A percentile compares a stretch with the other conserved stretches of the same genome.
Evolutionary conservation across 2,888 invertebrate genomes (phyloP).

Genomic region (Zaprionus bogoriensis): DNA sequence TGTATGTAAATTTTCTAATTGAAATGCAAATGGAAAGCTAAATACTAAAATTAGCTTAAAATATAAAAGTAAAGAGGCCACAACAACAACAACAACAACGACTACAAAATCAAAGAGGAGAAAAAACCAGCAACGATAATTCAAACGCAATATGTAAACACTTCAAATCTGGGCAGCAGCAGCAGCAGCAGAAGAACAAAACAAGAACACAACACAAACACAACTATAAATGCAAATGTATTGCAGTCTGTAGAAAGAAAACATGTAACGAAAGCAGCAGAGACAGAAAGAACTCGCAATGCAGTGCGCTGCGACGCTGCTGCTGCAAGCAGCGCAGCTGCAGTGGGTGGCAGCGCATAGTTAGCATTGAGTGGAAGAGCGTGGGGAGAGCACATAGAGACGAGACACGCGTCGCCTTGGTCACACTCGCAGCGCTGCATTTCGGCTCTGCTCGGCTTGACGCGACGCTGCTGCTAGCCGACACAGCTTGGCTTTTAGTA

Average conservation of each 20-base stretch:
- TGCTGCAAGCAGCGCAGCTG: conserved; percentile 33
- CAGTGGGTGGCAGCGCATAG: conserved; percentile 18
- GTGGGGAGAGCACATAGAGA: background rate
- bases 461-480: background rate
- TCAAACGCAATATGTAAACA: conserved; percentile 74
- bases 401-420: conserved; percentile 12
- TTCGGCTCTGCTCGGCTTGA: background rate
- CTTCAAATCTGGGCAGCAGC: conserved; percentile 57
- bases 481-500: conserved; percentile 37
- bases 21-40: conserved; percentile 73
- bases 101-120: conserved; percentile 46
- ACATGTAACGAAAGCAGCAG: conserved; percentile 35
- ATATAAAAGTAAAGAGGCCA: conserved; percentile 54
- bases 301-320: too few species aligned
- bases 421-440: conserved; percentile 12
- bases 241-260: conserved; percentile 24
- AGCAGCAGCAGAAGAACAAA: conserved; percentile 23
- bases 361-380: background rate
- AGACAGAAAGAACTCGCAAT: conserved; percentile 9
- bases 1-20: conserved; percentile 54
- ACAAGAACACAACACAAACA: conserved; percentile 32
- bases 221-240: conserved; percentile 44
- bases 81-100: conserved; percentile 27
- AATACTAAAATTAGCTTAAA: conserved; percentile 74
- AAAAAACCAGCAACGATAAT: conserved; percentile 59